These are phyloP conservation scores for Glossosoma conforme DNA, from an alignment of 1,140 invertebrate genomes.

Conservation along the genomic window DNA sequence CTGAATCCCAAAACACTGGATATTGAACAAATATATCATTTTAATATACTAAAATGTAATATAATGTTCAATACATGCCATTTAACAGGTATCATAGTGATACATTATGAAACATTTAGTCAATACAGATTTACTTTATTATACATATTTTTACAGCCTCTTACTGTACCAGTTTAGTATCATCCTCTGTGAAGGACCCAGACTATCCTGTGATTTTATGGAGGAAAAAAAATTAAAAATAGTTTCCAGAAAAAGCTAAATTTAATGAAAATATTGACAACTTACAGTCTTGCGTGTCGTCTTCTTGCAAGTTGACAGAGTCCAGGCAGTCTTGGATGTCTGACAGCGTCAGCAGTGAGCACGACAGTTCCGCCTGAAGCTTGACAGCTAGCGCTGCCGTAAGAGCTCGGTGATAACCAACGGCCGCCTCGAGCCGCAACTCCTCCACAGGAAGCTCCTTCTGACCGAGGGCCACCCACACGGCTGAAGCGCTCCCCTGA, in stretches of 20 bases:
- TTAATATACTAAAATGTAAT: too few species aligned
- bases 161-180: too few species aligned
- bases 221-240: slow-evolving; percentile 1
- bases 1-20: too few species aligned
- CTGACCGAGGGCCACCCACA: slow-evolving; percentile 50
- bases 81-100: too few species aligned
- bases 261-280: too few species aligned
- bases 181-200: too few species aligned
- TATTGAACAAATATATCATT: too few species aligned
- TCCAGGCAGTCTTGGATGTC: slow-evolving; percentile 68
- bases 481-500: slow-evolving; percentile 49
- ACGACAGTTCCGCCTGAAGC: slow-evolving; percentile 47
- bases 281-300: slow-evolving; percentile 57
- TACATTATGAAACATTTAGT: too few species aligned
- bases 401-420: slow-evolving; percentile 57
- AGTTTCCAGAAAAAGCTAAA: slow-evolving; percentile 13
- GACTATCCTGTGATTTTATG: slow-evolving; percentile 3
- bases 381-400: slow-evolving; percentile 51
- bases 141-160: too few species aligned
- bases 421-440: slow-evolving; percentile 39
- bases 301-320: slow-evolving; percentile 59
- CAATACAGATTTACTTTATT: too few species aligned
- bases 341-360: slow-evolving; percentile 60
- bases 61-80: too few species aligned
- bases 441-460: slow-evolving; percentile 39